A percentile compares a stretch with the other conserved stretches of the same genome.
Conservation (phyloP, 2,113 vertebrate species). For the Pedionomus torquatus region DNA sequence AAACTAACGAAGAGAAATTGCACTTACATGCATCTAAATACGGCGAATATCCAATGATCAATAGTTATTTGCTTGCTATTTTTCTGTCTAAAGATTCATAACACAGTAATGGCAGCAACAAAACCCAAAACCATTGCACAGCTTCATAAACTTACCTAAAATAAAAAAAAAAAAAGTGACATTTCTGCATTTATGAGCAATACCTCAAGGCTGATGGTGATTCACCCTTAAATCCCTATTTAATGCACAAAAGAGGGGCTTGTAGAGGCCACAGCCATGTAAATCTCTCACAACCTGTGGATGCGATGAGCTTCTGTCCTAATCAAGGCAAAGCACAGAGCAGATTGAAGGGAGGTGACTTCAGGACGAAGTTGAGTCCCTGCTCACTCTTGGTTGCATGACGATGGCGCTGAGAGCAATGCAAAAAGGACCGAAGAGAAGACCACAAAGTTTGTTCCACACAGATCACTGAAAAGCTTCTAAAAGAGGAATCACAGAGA, state of each 20-base stretch:
- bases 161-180: not conserved
- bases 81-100: constrained; percentile 9
- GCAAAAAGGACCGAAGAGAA: not conserved
- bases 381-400: not conserved
- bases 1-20: not conserved
- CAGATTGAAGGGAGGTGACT: not conserved
- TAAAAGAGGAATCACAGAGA: not conserved
- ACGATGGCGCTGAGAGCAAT: rapidly evolving
- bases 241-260: not conserved
- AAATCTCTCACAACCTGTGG: not conserved
- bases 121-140: not conserved
- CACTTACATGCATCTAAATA: not conserved
- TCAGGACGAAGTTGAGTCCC: not conserved
- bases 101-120: not conserved
- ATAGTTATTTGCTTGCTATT: not conserved
- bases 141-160: not conserved
- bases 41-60: not conserved
- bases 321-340: not conserved
- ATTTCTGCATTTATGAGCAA: not conserved
- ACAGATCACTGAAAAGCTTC: not conserved
- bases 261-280: not conserved
- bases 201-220: not conserved
- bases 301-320: not conserved
- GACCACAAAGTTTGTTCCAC: not conserved
- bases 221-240: not conserved